These are phyloP conservation scores for Rhagophthalmus giganteus DNA, from an alignment of 2,888 invertebrate species.

Conservation along the genomic window DNA sequence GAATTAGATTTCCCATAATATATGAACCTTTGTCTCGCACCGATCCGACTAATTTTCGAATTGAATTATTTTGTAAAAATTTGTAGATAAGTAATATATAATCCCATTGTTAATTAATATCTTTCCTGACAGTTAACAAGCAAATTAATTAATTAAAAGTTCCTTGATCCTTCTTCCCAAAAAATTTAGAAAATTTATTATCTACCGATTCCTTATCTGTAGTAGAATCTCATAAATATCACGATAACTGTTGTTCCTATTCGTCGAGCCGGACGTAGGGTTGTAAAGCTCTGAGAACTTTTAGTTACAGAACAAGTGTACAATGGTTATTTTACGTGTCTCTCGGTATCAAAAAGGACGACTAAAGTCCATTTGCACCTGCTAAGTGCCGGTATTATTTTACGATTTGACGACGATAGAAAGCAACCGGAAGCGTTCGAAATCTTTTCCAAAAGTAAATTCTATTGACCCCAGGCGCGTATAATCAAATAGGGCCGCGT, in stretches of 20 bases:
- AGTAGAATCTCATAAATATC: neutral
- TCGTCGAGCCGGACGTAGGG: neutral
- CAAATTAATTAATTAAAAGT: neutral
- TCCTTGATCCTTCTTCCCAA: neutral
- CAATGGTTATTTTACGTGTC: conserved; percentile 25
- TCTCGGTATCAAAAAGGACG: conserved; percentile 30
- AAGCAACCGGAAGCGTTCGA: conserved; percentile 22
- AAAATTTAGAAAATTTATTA: neutral
- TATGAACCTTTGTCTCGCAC: too few species aligned
- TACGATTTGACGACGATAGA: conserved; percentile 19
- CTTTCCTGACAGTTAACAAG: neutral
- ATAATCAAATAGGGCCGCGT: too few species aligned
- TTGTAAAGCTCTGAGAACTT: conserved; percentile 7
- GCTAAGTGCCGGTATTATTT: conserved; percentile 30
- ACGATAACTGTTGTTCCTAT: neutral
- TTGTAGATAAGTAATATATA: neutral
- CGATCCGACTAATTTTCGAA: neutral
- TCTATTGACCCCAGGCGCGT: too few species aligned
- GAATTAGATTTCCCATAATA: neutral
- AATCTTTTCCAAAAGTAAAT: conserved; percentile 21
- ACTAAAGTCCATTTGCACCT: conserved; percentile 34
- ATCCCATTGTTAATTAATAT: neutral
- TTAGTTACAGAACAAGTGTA: conserved; percentile 15
- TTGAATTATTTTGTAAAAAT: neutral
- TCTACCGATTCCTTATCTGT: neutral